phyloP scores from a whole-genome alignment of 2,888 invertebrate species.

The Hoplodrina blanda region DNA sequence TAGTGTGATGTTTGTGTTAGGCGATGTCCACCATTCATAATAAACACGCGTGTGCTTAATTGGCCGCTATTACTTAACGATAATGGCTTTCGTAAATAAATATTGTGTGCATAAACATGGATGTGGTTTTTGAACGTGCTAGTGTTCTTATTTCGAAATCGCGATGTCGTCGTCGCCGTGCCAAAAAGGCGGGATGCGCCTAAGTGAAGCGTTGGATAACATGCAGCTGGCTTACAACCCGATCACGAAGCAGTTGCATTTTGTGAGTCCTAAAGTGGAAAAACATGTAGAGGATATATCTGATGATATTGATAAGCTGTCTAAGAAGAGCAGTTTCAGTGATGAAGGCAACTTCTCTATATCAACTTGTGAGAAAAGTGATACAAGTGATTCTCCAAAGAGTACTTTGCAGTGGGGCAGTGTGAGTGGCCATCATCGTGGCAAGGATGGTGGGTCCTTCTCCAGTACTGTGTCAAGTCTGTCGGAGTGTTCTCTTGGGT shows the following conservation, averaged over 20 bases:
- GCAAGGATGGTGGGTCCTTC: constrained; percentile 91
- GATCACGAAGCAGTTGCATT: constrained; percentile 93
- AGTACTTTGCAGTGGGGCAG: constrained; percentile 88
- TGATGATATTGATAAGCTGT: constrained; percentile 85
- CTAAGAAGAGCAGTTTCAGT: constrained; percentile 89
- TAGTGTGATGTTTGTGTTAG: constrained; percentile 54
- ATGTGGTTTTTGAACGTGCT: constrained; percentile 70
- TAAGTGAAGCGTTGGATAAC: constrained; percentile 93
- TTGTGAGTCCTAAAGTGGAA: constrained; percentile 87
- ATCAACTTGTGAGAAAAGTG: constrained; percentile 88
- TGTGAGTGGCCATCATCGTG: constrained; percentile 88
- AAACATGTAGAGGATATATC: constrained; percentile 76
- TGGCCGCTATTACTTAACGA: constrained; percentile 48
- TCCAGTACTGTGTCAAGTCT: constrained; percentile 93
- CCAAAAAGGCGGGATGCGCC: constrained; percentile 90
- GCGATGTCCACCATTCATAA: constrained; percentile 47
- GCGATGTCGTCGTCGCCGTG: constrained; percentile 84
- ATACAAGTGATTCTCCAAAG: constrained; percentile 88
- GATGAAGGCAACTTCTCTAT: constrained; percentile 89
- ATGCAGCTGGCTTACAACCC: constrained; percentile 94
- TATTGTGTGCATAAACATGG: constrained; percentile 73
- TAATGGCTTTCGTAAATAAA: constrained; percentile 71
- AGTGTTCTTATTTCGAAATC: constrained; percentile 69
- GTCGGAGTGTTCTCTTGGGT: constrained; percentile 93
- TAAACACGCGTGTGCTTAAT: constrained; percentile 47